Percentiles rank a stretch among this genome's conserved stretches.
Evolutionary conservation across 92 coral and sea anemone species (phyloP).

Genomic region (Chrysogorgia sp.): DNA sequence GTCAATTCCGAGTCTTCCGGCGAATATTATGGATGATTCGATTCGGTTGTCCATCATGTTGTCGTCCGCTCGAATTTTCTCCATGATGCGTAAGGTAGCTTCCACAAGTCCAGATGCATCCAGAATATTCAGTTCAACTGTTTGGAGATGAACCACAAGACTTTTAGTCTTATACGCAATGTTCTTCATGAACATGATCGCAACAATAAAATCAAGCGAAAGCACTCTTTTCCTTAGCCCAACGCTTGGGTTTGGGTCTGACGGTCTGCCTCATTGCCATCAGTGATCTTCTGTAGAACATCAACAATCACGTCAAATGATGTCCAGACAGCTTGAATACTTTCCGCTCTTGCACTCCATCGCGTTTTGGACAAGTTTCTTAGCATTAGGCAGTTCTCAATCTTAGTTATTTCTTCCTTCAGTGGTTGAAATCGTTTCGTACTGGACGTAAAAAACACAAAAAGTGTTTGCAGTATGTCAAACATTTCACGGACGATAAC

Average conservation of each 20-base stretch:
- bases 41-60: slow-evolving; percentile 31
- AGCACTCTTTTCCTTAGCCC: slow-evolving; percentile 30
- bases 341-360: slow-evolving; percentile 37
- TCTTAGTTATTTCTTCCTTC: background rate
- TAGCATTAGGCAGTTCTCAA: slow-evolving; percentile 22
- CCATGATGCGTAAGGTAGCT: slow-evolving; percentile 15
- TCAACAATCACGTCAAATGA: background rate
- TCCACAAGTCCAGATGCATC: slow-evolving; percentile 12
- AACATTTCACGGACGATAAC: slow-evolving; percentile 14
- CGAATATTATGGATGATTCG: slow-evolving; percentile 34
- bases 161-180: slow-evolving; percentile 26
- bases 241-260: slow-evolving; percentile 28
- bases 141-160: slow-evolving; percentile 16
- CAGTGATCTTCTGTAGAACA: background rate
- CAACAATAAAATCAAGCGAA: slow-evolving; percentile 25
- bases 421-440: slow-evolving; percentile 36
- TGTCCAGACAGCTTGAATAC: no score
- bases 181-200: slow-evolving; percentile 35
- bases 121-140: slow-evolving; percentile 8
- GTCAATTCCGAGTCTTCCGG: slow-evolving; percentile 16
- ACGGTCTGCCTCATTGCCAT: background rate
- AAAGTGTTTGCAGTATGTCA: slow-evolving; percentile 37
- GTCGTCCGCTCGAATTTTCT: slow-evolving; percentile 32
- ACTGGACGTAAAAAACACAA: slow-evolving; percentile 34
- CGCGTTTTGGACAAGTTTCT: slow-evolving; percentile 17